A percentile compares a stretch with the other conserved stretches of the same genome.
These are phyloP conservation scores for Prinia subflava DNA, from an alignment of 2,113 vertebrate species.

Conservation along the genomic window DNA sequence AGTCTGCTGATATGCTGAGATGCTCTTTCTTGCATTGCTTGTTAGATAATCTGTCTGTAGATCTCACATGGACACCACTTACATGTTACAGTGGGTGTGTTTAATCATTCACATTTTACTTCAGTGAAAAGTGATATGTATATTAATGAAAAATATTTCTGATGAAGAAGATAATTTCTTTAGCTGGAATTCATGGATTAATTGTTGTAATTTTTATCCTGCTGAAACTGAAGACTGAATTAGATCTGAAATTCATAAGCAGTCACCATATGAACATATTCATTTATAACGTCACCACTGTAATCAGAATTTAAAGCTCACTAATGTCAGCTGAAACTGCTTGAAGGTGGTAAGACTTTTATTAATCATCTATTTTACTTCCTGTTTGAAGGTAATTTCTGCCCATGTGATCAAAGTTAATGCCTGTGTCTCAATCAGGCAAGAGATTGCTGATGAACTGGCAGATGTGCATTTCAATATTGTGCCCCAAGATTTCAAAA, in stretches of 20 bases:
- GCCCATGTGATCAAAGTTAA: not conserved
- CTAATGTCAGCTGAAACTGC: not conserved
- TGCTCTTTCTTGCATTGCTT: not conserved
- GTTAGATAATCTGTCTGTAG: not conserved
- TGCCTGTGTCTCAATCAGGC: not conserved
- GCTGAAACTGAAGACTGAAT: not conserved
- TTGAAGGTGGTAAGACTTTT: not conserved
- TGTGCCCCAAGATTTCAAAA: not conserved
- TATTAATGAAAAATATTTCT: not conserved
- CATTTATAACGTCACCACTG: not conserved
- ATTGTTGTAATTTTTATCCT: not conserved
- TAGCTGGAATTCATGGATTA: not conserved
- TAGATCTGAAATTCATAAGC: not conserved
- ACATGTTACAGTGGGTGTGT: not conserved
- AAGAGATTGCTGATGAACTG: not conserved
- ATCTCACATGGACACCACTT: not conserved
- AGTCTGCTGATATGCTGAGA: not conserved
- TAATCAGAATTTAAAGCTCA: not conserved
- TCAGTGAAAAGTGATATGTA: not conserved
- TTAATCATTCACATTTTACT: not conserved
- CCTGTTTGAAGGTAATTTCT: not conserved
- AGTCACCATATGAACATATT: not conserved
- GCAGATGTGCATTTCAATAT: not conserved
- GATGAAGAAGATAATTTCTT: not conserved
- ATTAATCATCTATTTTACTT: not conserved